phyloP scores from a whole-genome alignment of 2,888 invertebrate species.

The Polymixis lichenea region DNA sequence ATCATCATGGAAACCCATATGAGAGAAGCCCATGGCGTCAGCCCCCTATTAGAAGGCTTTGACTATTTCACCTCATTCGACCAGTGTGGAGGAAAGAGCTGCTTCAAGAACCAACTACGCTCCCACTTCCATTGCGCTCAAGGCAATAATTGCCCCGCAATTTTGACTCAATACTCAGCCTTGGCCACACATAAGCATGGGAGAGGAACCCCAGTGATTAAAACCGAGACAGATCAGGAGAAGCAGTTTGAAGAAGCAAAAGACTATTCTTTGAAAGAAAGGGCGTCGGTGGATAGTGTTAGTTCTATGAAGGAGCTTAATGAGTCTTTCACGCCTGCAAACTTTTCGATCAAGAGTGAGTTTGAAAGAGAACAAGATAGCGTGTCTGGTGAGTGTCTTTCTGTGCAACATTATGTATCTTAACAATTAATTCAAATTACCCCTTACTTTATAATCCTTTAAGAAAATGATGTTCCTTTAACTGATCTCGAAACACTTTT shows the following conservation, averaged over 20 bases:
- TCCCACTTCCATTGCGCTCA: conserved; percentile 89
- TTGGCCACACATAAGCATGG: conserved; percentile 89
- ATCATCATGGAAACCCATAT: conserved; percentile 95
- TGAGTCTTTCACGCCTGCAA: conserved; percentile 82
- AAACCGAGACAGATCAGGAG: conserved; percentile 83
- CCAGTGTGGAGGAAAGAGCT: conserved; percentile 88
- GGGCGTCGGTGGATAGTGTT: conserved; percentile 85
- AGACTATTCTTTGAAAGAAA: conserved; percentile 88
- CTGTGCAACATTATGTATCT: conserved; percentile 37
- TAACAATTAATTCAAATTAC: background rate
- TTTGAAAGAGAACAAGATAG: conserved; percentile 88
- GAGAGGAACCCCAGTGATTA: conserved; percentile 85
- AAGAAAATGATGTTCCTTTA: conserved; percentile 9
- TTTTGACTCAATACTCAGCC: conserved; percentile 88
- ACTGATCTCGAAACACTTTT: conserved; percentile 67
- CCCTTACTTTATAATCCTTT: too few relatives aligned
- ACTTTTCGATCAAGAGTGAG: conserved; percentile 88
- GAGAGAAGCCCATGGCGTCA: conserved; percentile 96
- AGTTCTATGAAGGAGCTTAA: conserved; percentile 82
- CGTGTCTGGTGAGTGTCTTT: conserved; percentile 86
- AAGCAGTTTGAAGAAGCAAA: conserved; percentile 87
- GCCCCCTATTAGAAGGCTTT: conserved; percentile 95
- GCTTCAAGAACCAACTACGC: conserved; percentile 87
- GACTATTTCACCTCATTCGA: conserved; percentile 93
- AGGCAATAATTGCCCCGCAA: conserved; percentile 87